phyloP scores from a whole-genome alignment of 2,797 vertebrate genomes.

The Dipus sagitta region DNA sequence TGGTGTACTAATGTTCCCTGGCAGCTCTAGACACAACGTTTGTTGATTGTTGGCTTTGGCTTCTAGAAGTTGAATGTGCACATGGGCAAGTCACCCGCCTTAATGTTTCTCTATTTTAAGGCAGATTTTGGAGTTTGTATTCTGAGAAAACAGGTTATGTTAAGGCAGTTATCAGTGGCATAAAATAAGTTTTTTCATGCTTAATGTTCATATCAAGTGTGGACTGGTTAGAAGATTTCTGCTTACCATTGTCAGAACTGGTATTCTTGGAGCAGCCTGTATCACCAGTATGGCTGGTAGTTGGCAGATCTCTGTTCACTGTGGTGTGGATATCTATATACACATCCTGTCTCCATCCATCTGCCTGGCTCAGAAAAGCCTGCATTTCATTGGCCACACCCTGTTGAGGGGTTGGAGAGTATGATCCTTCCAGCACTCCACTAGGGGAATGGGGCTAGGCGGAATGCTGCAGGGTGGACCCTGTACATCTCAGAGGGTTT shows the following conservation, averaged over 20 bases:
- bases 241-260: background rate
- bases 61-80: background rate
- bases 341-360: background rate
- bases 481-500: background rate
- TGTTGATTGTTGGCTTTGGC: background rate
- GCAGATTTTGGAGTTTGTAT: background rate
- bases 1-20: background rate
- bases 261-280: background rate
- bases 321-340: background rate
- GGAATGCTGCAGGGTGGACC: background rate
- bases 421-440: accelerated
- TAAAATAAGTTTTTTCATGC: background rate
- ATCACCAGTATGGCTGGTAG: background rate
- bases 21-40: background rate
- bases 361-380: background rate
- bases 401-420: background rate
- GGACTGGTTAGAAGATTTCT: background rate
- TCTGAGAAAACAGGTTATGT: background rate
- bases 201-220: background rate
- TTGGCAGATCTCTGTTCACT: background rate
- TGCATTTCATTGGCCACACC: background rate
- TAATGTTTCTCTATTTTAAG: background rate
- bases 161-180: background rate
- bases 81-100: background rate
- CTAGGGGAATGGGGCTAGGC: background rate